Conservation (phyloP, 2,113 vertebrate genomes). For the Rostratula benghalensis region DNA sequence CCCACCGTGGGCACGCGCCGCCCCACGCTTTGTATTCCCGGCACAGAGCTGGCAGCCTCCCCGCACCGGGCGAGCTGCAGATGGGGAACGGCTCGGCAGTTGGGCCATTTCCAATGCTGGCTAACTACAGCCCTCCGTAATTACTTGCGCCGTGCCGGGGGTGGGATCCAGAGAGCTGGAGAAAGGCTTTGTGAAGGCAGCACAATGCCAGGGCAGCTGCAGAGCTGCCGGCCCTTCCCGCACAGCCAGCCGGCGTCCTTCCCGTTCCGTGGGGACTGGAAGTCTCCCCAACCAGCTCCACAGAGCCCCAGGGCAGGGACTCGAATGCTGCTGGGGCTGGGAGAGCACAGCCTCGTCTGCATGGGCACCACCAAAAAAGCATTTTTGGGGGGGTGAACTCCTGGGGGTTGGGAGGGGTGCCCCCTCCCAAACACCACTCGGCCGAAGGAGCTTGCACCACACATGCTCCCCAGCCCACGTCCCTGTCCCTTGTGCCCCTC, state of each 20-base stretch:
- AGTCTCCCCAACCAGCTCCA: background rate
- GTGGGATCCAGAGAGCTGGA: conserved; percentile 50
- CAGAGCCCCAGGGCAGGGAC: background rate
- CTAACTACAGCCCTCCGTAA: background rate
- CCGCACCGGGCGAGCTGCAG: conserved; percentile 19
- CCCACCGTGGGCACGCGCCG: fast-evolving
- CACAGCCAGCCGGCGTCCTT: background rate
- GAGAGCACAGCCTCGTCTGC: background rate
- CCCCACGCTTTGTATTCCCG: background rate
- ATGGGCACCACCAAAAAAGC: background rate
- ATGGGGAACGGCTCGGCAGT: conserved; percentile 46
- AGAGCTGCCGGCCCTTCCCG: background rate
- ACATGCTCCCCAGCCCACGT: background rate
- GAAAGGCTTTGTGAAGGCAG: conserved; percentile 58
- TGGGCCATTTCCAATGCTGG: conserved; percentile 65
- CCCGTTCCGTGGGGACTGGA: background rate
- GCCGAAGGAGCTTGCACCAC: background rate
- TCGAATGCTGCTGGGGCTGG: fast-evolving
- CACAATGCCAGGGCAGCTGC: conserved; percentile 69
- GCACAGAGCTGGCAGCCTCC: conserved; percentile 35
- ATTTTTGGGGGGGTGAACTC: no score
- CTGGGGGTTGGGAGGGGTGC: no score
- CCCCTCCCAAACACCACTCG: fast-evolving
- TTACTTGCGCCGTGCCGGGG: conserved; percentile 27
- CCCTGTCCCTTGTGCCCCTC: background rate